Conservation (phyloP, 2,113 vertebrate species). For the Plecturocebus donacophilus region DNA sequence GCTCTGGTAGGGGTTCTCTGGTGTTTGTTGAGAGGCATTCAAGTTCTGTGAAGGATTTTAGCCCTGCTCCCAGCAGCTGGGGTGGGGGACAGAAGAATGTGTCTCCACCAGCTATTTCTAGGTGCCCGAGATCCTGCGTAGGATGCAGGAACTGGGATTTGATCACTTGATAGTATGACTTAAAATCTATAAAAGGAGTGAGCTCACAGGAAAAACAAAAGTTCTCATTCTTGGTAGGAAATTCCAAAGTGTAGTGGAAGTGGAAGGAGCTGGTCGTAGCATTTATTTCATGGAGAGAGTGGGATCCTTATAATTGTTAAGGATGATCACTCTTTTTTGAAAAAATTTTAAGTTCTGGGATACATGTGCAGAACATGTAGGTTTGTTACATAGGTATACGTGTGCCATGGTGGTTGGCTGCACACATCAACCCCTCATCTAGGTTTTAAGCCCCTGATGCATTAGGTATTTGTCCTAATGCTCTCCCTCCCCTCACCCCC, state of each 20-base stretch:
- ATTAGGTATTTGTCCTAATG: too few relatives aligned
- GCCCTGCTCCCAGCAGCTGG: neutral
- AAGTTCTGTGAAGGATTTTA: neutral
- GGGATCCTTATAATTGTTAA: rapidly evolving
- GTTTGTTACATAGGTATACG: too few relatives aligned
- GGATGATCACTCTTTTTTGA: neutral
- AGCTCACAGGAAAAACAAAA: neutral
- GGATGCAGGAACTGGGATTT: neutral
- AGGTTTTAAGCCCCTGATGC: too few relatives aligned
- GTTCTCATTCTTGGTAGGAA: neutral
- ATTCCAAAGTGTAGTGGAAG: neutral
- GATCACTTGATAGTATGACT: neutral
- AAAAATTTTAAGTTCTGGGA: too few relatives aligned
- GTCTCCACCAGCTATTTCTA: neutral
- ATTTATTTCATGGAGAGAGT: neutral
- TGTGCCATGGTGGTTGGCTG: too few relatives aligned
- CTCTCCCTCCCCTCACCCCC: too few relatives aligned
- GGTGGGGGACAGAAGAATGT: too few relatives aligned
- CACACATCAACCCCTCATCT: too few relatives aligned
- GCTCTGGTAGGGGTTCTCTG: neutral
- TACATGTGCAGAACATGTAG: too few relatives aligned
- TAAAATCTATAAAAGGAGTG: neutral
- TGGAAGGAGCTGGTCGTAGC: neutral
- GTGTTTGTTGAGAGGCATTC: neutral
- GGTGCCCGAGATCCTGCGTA: neutral